Conservation (phyloP, 2,113 vertebrate genomes). For the Athene noctua region DNA sequence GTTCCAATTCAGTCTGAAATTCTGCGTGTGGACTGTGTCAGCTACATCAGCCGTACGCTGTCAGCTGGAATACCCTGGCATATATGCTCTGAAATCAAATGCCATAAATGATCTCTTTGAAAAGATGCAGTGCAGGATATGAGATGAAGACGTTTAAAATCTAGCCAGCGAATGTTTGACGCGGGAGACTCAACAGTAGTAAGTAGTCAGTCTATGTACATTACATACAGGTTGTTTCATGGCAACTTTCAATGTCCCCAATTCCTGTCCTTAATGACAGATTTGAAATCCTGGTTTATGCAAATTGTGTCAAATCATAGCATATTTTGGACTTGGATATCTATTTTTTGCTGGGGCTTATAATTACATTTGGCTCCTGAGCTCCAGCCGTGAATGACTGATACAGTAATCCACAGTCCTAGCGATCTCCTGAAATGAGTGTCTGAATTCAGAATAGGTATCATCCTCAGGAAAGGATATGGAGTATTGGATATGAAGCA, state of each 20-base stretch:
- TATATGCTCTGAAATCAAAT: background rate
- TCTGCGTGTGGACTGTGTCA: background rate
- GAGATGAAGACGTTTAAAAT: background rate
- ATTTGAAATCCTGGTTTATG: conserved; percentile 49
- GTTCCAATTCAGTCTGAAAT: background rate
- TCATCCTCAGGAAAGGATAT: background rate
- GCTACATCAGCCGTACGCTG: background rate
- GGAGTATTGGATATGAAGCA: fast-evolving
- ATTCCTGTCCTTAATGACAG: conserved; percentile 48
- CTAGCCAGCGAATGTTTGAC: background rate
- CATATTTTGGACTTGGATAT: background rate
- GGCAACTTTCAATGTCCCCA: background rate
- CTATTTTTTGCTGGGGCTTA: conserved; percentile 43
- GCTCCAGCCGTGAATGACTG: background rate
- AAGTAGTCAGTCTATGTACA: background rate
- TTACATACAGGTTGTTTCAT: background rate
- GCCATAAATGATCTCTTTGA: background rate
- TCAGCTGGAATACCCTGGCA: background rate
- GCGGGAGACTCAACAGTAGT: background rate
- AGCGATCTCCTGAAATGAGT: background rate
- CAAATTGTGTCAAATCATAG: conserved; percentile 48
- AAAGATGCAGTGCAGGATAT: background rate
- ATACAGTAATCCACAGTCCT: background rate
- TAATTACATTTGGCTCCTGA: conserved; percentile 30
- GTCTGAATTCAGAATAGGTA: background rate